These are phyloP conservation scores for Papilio polytes DNA, from an alignment of 1,140 invertebrate genomes.

Conservation along the genomic window DNA sequence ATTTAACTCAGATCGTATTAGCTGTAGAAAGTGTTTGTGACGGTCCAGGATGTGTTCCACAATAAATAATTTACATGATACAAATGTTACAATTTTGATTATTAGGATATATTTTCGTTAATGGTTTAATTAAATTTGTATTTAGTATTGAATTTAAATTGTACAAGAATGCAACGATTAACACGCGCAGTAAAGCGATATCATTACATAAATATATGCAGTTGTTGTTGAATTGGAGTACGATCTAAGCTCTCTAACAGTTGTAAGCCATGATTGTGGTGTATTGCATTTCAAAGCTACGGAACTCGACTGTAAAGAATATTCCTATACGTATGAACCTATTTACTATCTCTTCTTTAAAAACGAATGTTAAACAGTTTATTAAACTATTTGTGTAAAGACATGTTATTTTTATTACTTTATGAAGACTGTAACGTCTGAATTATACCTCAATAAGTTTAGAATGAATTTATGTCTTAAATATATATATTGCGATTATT, in stretches of 20 bases:
- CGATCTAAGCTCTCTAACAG: conserved; percentile 68
- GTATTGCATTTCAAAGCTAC: conserved; percentile 60
- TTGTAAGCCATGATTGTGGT: conserved; percentile 47
- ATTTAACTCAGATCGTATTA: conserved; percentile 72
- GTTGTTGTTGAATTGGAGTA: conserved; percentile 46
- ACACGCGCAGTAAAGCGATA: conserved; percentile 39
- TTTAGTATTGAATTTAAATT: conserved; percentile 30
- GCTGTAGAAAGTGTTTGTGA: conserved; percentile 70
- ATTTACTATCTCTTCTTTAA: conserved; percentile 51
- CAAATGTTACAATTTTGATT: conserved; percentile 64
- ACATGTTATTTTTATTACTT: conserved; percentile 63
- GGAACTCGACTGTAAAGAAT: conserved; percentile 58
- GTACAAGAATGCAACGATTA: conserved; percentile 31
- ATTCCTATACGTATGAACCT: conserved; percentile 50
- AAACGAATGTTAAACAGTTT: conserved; percentile 54
- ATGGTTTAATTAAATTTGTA: conserved; percentile 48
- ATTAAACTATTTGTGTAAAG: conserved; percentile 52
- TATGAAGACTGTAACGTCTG: conserved; percentile 66
- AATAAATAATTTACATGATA: conserved; percentile 71
- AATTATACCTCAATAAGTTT: conserved; percentile 80
- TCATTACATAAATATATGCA: conserved; percentile 53
- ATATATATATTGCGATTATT: conserved; percentile 75
- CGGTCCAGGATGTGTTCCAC: conserved; percentile 78
- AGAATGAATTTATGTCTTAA: conserved; percentile 77
- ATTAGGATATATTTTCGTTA: conserved; percentile 63